phyloP scores from a whole-genome alignment of 2,797 vertebrate genomes.

The Poeciliopsis presidionis region DNA sequence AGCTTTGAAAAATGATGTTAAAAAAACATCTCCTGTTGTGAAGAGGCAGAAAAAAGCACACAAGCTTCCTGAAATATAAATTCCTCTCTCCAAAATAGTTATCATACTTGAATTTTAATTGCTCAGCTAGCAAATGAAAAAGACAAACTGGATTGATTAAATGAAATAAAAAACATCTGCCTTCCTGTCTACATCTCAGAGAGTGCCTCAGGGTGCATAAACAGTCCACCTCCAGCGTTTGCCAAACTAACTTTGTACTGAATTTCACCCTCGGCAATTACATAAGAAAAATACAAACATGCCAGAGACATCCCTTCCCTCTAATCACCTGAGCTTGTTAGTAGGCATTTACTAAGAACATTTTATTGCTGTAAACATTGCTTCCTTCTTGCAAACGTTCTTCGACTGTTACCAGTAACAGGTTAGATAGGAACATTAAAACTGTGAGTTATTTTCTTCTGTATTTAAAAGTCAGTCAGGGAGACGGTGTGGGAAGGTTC shows the following conservation, averaged over 20 bases:
- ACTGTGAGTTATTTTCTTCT: background rate
- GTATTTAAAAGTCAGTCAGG: background rate
- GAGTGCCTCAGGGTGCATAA: slow-evolving; percentile 17
- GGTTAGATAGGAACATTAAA: background rate
- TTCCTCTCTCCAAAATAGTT: background rate
- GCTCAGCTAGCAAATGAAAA: slow-evolving; percentile 10
- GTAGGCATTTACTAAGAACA: background rate
- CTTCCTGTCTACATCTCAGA: slow-evolving; percentile 26
- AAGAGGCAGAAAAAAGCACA: background rate
- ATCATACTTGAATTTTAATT: slow-evolving; percentile 6
- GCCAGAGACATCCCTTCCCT: slow-evolving; percentile 10
- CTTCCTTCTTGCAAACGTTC: background rate
- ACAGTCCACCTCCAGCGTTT: slow-evolving; percentile 23
- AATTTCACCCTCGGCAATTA: slow-evolving; percentile 28
- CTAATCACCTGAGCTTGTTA: background rate
- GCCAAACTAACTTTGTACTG: slow-evolving; percentile 27
- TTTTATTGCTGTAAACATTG: background rate
- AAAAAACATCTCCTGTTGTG: background rate
- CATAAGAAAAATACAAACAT: slow-evolving; percentile 23
- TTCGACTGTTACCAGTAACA: background rate
- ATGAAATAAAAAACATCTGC: slow-evolving; percentile 29
- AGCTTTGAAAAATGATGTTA: background rate
- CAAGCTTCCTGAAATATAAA: background rate
- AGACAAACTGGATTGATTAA: slow-evolving; percentile 37
- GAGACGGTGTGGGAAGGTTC: background rate